Percentiles rank a stretch among this genome's conserved stretches.
Conservation (phyloP, 1,140 invertebrate genomes). For the Anastrepha ludens region DNA sequence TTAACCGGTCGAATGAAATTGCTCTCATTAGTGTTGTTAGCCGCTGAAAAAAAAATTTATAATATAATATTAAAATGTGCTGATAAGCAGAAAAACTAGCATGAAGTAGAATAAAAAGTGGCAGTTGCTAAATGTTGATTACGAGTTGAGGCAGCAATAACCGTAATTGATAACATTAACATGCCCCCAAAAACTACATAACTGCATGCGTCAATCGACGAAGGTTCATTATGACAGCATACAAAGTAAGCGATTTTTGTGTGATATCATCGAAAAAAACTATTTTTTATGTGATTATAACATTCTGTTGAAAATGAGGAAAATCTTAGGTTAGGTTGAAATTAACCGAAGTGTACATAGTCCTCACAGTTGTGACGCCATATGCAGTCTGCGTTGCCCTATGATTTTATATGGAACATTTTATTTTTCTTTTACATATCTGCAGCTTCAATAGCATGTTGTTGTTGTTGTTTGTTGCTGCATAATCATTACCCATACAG, state of each 20-base stretch:
- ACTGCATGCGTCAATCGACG: neutral
- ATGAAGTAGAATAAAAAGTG: neutral
- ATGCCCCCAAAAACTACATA: neutral
- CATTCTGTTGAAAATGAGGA: no score
- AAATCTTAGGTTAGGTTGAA: no score
- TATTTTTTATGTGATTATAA: no score
- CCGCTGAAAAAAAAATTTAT: neutral
- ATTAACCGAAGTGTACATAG: no score
- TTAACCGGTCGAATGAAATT: neutral
- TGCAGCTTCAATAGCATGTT: no score
- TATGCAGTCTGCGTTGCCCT: no score
- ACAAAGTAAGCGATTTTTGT: neutral
- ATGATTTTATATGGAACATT: no score
- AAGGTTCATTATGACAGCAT: neutral
- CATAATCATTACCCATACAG: no score
- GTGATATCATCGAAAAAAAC: no score
- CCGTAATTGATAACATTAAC: neutral
- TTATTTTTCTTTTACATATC: no score
- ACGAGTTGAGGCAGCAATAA: neutral
- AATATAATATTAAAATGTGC: neutral
- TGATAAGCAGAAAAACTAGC: constrained; percentile 9
- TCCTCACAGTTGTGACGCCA: no score
- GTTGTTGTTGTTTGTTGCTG: no score
- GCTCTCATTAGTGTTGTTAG: constrained; percentile 13
- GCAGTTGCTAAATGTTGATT: constrained; percentile 10